Base-by-base conservation (phyloP, 2,888 invertebrate genomes). In the Drosophila mimica region DNA sequence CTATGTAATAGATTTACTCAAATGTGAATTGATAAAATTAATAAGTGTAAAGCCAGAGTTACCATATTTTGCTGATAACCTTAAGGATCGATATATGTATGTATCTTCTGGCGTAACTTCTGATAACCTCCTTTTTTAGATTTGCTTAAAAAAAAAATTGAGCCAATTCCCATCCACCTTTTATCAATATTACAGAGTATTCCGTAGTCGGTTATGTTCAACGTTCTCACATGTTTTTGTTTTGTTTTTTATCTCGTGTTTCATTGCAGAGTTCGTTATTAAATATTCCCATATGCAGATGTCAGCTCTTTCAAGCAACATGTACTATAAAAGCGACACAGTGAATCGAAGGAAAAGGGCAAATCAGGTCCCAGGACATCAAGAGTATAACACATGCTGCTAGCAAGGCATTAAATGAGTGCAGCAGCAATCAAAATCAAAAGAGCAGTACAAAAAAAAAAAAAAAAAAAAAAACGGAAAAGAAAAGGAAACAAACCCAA, bases 271-370 rank as follows among this genome's bases (percentile, higher is more conserved):
- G 20, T 36, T 67, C 57, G 58, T 66, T 70, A 51, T 57, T 63
- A 38, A n/a, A 31, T n/a, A 25, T 70, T 69, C 58, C 1, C 34
- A 69, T 48, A 49, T 60, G 63, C 85, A 80, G 82, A 87, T 85
- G 85, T 81, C 88, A 85, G 75, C 83, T 88, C 76, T 82, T 88
- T 75, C 81, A 71, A 65, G 85, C 83, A 85, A 85, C 85, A 85
- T 85, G 85, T 85, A 78, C 72, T 77, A 77, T 77, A 85, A 81
- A 81, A 81, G 81, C 79, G 68, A 76, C 68, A 83, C 86, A 75
- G 85, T 81, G 8, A 85, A 88, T 76, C 79, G 83, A 62, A 82
- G 86, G 83, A 86, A 83, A 88, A 86, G 88, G 83, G 79, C 79
- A 61, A 81, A 76, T 76, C 65, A 25, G 25, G 83, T 77, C 72